Evolutionary conservation across 1,140 invertebrate genomes (phyloP).

Genomic region (Drosophila funebris): DNA sequence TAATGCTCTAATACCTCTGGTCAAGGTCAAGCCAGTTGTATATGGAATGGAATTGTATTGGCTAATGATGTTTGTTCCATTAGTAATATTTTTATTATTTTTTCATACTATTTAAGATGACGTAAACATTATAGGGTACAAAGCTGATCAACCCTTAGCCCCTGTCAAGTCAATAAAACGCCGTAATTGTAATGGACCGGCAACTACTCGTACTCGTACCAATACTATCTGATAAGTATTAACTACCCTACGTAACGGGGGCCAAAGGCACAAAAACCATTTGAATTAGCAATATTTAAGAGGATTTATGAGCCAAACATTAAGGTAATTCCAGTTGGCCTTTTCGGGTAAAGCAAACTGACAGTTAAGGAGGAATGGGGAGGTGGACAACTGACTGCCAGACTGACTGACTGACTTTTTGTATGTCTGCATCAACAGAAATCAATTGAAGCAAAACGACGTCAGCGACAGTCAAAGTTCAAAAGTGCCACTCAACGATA

Average conservation of each 20-base stretch:
- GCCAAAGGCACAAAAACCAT: conserved; percentile 4
- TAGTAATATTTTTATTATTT: conserved; percentile 4
- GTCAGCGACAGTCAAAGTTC: conserved; percentile 70
- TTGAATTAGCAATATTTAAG: conserved; percentile 37
- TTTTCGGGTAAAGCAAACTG: conserved; percentile 31
- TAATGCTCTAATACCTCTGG: conserved; percentile 21
- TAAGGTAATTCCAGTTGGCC: conserved; percentile 63
- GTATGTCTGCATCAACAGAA: conserved; percentile 50
- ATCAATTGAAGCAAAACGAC: conserved; percentile 72
- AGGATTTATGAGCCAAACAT: conserved; percentile 48
- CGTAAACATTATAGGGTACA: conserved; percentile 41
- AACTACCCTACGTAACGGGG: not conserved
- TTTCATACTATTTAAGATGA: not conserved
- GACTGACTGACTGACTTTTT: conserved; percentile 33
- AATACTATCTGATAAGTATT: not conserved
- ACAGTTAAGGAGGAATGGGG: not conserved
- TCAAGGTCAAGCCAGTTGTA: conserved; percentile 21
- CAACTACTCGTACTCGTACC: not conserved
- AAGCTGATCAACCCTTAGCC: conserved; percentile 1
- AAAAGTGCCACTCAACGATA: conserved; percentile 74
- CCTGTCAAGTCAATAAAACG: conserved; percentile 4
- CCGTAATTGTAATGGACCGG: conserved; percentile 1
- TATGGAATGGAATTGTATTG: conserved; percentile 13
- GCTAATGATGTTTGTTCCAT: conserved; percentile 26
- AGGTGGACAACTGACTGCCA: not conserved